Percentiles rank a stretch among this genome's conserved stretches.
phyloP scores from a whole-genome alignment of 2,113 vertebrate species.

The Takifugu flavidus region DNA sequence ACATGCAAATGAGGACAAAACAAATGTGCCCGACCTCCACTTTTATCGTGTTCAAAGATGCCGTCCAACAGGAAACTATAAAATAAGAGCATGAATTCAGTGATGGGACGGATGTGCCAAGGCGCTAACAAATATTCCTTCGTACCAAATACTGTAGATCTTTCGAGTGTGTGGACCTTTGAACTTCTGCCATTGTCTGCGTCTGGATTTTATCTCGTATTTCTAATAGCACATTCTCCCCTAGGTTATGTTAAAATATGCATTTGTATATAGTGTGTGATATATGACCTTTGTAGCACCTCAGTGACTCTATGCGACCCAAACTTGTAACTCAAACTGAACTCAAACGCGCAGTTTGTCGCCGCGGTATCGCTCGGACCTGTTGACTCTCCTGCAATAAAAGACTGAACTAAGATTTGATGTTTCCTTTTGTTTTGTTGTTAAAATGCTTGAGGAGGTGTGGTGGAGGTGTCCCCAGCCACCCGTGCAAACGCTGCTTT shows the following conservation, averaged over 20 bases:
- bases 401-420: slow-evolving; percentile 35
- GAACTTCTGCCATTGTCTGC: slow-evolving; percentile 24
- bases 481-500: slow-evolving; percentile 78
- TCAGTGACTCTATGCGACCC: slow-evolving; percentile 34
- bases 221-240: slow-evolving; percentile 44
- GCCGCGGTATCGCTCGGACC: slow-evolving; percentile 22
- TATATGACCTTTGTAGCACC: slow-evolving; percentile 44
- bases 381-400: slow-evolving; percentile 53
- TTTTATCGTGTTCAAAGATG: neutral
- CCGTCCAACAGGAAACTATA: neutral
- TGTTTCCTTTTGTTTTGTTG: slow-evolving; percentile 1
- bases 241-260: slow-evolving; percentile 32
- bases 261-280: slow-evolving; percentile 64
- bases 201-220: slow-evolving; percentile 33
- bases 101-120: slow-evolving; percentile 42
- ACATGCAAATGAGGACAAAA: slow-evolving; percentile 35
- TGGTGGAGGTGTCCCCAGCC: slow-evolving; percentile 56
- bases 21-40: slow-evolving; percentile 6
- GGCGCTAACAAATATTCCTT: slow-evolving; percentile 33
- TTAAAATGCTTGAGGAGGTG: neutral
- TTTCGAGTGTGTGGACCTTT: slow-evolving; percentile 31
- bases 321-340: slow-evolving; percentile 19
- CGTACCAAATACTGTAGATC: slow-evolving; percentile 28
- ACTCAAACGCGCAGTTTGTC: slow-evolving; percentile 28
- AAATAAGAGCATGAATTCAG: slow-evolving; percentile 16